These are phyloP conservation scores for Parapristionchus giblindavisi DNA, from an alignment of 2,888 invertebrate species.

Conservation along the genomic window DNA sequence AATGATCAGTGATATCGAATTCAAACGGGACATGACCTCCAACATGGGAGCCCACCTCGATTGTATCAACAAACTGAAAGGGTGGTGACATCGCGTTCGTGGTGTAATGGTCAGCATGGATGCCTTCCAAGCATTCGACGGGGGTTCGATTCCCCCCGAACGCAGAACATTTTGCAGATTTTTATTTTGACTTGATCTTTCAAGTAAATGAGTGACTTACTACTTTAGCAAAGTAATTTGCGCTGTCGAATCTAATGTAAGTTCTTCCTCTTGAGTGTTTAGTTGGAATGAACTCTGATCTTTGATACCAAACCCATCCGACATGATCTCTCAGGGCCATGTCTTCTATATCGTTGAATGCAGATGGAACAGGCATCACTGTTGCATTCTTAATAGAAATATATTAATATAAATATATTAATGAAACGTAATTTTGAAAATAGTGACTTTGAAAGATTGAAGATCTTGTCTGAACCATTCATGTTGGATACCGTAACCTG, in stretches of 20 bases:
- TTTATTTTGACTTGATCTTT: slow-evolving; percentile 77
- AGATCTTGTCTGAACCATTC: slow-evolving; percentile 83
- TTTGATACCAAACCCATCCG: slow-evolving; percentile 90
- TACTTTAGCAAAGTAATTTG: slow-evolving; percentile 89
- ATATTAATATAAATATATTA: too few species aligned
- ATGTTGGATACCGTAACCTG: slow-evolving; percentile 80
- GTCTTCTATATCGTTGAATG: slow-evolving; percentile 92
- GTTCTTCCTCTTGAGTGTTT: slow-evolving; percentile 41
- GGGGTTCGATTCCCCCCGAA: slow-evolving; percentile 52
- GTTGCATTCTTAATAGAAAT: slow-evolving; percentile 64
- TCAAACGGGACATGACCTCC: slow-evolving; percentile 96
- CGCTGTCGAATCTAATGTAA: slow-evolving; percentile 89
- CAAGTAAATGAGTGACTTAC: slow-evolving; percentile 65
- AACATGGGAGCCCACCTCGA: slow-evolving; percentile 82
- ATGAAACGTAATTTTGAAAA: neutral
- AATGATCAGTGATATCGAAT: slow-evolving; percentile 80
- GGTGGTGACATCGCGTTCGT: slow-evolving; percentile 36
- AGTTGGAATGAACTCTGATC: slow-evolving; percentile 46
- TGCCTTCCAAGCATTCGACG: slow-evolving; percentile 55
- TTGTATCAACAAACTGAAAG: slow-evolving; percentile 87
- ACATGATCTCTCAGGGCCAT: slow-evolving; percentile 85
- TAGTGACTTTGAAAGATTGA: too few species aligned
- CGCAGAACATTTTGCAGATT: slow-evolving; percentile 39
- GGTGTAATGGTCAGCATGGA: slow-evolving; percentile 54
- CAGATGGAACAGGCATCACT: slow-evolving; percentile 91